Evolutionary conservation across 2,888 invertebrate genomes (phyloP), one percentile per base, ranked within the genome.

Genomic region (Vanessa cardui): DNA sequence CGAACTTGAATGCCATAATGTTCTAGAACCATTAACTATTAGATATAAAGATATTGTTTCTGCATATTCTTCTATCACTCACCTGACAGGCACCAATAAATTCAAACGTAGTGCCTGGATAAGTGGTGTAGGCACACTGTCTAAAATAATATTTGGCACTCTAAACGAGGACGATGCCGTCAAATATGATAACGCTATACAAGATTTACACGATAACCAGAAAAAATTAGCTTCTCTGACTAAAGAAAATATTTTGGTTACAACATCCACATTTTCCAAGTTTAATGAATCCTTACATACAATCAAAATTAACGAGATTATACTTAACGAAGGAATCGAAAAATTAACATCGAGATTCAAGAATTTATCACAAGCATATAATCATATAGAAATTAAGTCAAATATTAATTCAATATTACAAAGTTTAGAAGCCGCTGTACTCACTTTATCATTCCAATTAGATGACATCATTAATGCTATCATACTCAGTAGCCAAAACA

Each of bases 101-200:
- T 15, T 16, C 8, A 74, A 72, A 64, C 69, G 77, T 15, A 58
- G 64, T 6, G 71, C 76, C 2, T 76, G 76, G 76, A 54, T 77
- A 7, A 69, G 69, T 18, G 74, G 71, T 1, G 60, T 76, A n/a
- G 77, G 77, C 2, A 66, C 72, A 8, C 31, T 72, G 1, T 62
- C 72, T 9, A 77, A 77, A 73, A 62, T 70, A 26, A 62, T 77
- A n/a, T 76, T 76, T 56, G 77, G 76, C 1, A 74, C 77, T 46
- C 45, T 77, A 39, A 72, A 77, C 21, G 76, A 26, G 26, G 26
- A 26, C 26, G 26, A 26, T 26, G 26, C 26, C 26, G 26, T 26
- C 26, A 26, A 26, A 26, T 26, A 26, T 26, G 26, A 26, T 26
- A 77, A 69, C 6, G 74, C 74, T 9, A 74, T 77, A 8, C 26